A percentile compares a stretch with the other conserved stretches of the same genome.
These are phyloP conservation scores for Brachystomella parvula DNA, from an alignment of 1,140 invertebrate species.

Conservation along the genomic window DNA sequence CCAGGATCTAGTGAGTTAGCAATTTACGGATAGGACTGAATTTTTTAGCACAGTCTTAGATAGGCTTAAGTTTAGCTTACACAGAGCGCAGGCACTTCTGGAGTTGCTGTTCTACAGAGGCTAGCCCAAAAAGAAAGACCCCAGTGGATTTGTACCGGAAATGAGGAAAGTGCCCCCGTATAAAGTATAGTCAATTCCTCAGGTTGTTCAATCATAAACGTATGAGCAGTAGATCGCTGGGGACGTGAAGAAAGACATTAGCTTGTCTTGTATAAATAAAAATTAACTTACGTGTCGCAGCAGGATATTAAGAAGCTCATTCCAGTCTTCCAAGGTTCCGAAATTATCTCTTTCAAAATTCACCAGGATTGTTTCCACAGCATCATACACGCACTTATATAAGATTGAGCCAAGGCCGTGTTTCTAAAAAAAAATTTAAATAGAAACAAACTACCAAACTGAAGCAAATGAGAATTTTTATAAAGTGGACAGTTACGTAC, in stretches of 20 bases:
- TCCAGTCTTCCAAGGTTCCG: slow-evolving; percentile 21
- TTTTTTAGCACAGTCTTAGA: not conserved
- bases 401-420: slow-evolving; percentile 20
- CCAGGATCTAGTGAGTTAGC: slow-evolving; percentile 7
- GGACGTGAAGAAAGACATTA: not conserved
- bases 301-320: slow-evolving; percentile 12
- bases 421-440: slow-evolving; percentile 20
- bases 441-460: not conserved
- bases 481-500: slow-evolving; percentile 17
- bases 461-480: not conserved
- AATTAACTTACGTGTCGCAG: slow-evolving; percentile 20
- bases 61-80: not conserved
- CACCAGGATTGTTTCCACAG: slow-evolving; percentile 20
- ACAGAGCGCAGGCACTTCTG: not conserved
- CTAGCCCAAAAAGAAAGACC: not conserved
- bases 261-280: not conserved
- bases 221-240: not conserved
- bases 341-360: slow-evolving; percentile 23
- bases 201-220: slow-evolving; percentile 7
- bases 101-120: not conserved
- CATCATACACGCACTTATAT: slow-evolving; percentile 14
- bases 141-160: not conserved
- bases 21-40: no score
- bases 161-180: not conserved
- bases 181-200: not conserved